Evolutionary conservation across 2,113 vertebrate genomes (phyloP), one percentile per base, ranked within the genome.

Genomic region (Willisornis vidua): DNA sequence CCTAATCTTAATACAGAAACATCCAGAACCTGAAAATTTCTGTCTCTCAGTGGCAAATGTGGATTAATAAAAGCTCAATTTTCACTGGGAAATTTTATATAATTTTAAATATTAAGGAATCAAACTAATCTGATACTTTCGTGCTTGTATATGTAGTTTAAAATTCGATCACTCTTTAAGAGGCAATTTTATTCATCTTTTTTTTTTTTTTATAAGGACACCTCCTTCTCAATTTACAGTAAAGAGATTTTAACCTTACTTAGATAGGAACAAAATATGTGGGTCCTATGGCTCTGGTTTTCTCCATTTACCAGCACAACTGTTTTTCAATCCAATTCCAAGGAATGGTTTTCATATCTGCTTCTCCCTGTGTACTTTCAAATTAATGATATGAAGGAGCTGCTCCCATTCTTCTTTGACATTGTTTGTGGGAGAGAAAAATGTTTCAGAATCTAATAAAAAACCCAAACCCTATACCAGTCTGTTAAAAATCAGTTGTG

Each of bases 401-500:
- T 79, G 68, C 37, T 68, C 14, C 10, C 19, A 10, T 57, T 86
- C 29, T 45, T 52, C 24, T 76, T 63, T n/a, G 39, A 35, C 11
- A 35, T 39, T 41, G 19, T 7, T 29, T 22, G 51, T n/a, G 20
- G 20, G 37, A 67, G 29, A 82, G 17, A 85, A 58, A 92, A 92
- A 41, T 4, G 2, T 29, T 73, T 63, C 61, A 54, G 31, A 55
- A 61, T 57, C 11, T 41, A 76, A 79, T 5, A 13, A n/a, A 77
- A 43, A 24, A 1, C 6, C 26, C 28, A 29, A 1, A 11, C 2
- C 2, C 6, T 45, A 49, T 70, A 61, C 39, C 11, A 58, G 11
- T 37, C 6, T 59, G 52, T 19, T 43, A 28, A 57, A 87, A 83
- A 7, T 0, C 6, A 84, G 1, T 37, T 1, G 0, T 15, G 6